These are phyloP conservation scores for Hecatera dysodea DNA, from an alignment of 2,888 invertebrate genomes.

Conservation along the genomic window DNA sequence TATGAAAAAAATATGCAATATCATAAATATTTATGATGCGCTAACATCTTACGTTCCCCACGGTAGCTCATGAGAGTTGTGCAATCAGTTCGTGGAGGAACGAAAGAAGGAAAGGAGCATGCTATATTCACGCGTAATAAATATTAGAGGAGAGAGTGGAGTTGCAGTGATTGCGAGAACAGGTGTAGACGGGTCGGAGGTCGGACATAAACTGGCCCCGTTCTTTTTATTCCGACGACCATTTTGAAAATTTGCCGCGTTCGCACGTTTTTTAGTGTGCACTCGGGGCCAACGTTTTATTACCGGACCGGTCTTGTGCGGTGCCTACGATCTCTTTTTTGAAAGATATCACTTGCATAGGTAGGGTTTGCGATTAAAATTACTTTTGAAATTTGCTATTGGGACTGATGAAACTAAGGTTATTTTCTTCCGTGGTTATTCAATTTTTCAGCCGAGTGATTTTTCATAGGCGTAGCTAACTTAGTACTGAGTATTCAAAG, in stretches of 20 bases:
- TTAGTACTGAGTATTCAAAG: not conserved
- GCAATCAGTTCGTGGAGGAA: slow-evolving; percentile 77
- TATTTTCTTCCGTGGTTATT: not conserved
- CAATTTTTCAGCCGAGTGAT: not conserved
- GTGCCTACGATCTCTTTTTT: slow-evolving; percentile 53
- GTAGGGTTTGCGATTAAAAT: slow-evolving; percentile 19
- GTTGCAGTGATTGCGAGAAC: slow-evolving; percentile 88
- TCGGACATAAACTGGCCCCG: slow-evolving; percentile 72
- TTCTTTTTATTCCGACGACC: slow-evolving; percentile 73
- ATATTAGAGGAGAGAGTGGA: slow-evolving; percentile 84
- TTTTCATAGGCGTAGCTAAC: not conserved
- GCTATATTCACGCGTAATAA: slow-evolving; percentile 90
- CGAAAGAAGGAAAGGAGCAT: slow-evolving; percentile 81
- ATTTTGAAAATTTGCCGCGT: slow-evolving; percentile 73
- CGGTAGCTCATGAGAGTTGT: slow-evolving; percentile 70
- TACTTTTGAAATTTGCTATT: not conserved
- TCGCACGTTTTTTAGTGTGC: slow-evolving; percentile 75
- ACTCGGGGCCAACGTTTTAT: slow-evolving; percentile 72
- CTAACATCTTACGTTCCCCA: slow-evolving; percentile 70
- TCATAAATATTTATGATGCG: slow-evolving; percentile 69
- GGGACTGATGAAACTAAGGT: too few species aligned
- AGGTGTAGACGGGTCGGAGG: slow-evolving; percentile 81
- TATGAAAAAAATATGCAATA: slow-evolving; percentile 62
- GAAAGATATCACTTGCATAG: slow-evolving; percentile 37
- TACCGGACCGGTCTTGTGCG: slow-evolving; percentile 55